These are phyloP conservation scores for Alexandromys fortis DNA, from an alignment of 2,113 vertebrate species.

Conservation along the genomic window DNA sequence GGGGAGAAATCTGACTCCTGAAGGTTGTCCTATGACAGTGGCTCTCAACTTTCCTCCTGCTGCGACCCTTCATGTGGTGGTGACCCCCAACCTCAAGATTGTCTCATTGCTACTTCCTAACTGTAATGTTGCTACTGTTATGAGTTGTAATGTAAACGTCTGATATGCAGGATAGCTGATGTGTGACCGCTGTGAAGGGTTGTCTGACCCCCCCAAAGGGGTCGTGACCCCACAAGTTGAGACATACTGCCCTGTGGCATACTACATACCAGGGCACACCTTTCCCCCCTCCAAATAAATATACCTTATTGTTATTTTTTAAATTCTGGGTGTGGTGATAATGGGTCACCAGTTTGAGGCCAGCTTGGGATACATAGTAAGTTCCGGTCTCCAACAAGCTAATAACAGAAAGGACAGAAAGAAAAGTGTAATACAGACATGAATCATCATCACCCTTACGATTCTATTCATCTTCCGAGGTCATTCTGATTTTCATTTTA, in stretches of 20 bases:
- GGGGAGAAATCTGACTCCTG: background rate
- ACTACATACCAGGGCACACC: no score
- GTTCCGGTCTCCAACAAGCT: background rate
- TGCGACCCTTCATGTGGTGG: background rate
- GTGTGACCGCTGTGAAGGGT: background rate
- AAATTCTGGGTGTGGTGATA: no score
- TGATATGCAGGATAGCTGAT: background rate
- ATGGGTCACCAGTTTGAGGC: background rate
- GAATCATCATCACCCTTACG: background rate
- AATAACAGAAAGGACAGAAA: background rate
- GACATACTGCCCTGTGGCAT: background rate
- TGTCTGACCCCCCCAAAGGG: background rate
- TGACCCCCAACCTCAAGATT: background rate
- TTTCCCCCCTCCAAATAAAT: background rate
- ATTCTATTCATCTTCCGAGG: background rate
- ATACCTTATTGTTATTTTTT: background rate
- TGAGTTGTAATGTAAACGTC: background rate
- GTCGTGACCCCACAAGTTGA: background rate
- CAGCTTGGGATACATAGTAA: background rate
- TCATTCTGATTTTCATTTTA: slow-evolving; percentile 2
- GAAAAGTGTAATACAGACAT: background rate
- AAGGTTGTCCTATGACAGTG: background rate
- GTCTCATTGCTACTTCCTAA: background rate
- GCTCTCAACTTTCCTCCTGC: background rate
- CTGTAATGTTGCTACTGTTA: background rate